Evolutionary conservation across 2,797 vertebrate species (phyloP).

Genomic region (Galago senegalensis): DNA sequence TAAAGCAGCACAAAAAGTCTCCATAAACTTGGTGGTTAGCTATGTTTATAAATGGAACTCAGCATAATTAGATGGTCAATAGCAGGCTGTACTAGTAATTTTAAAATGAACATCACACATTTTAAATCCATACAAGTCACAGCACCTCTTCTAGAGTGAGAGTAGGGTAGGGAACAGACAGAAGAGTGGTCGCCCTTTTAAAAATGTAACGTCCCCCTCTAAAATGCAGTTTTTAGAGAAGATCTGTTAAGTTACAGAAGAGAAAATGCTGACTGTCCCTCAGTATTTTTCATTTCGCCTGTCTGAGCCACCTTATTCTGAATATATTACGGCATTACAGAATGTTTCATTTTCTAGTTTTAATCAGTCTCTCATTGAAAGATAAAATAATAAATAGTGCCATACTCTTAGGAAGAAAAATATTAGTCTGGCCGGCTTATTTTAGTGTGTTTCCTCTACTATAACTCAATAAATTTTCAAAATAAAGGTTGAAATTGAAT

Average conservation of each 20-base stretch:
- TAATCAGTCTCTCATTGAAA: constrained; percentile 79
- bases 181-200: constrained; percentile 66
- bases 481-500: constrained; percentile 87
- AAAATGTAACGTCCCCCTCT: constrained; percentile 36
- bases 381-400: constrained; percentile 69
- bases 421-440: constrained; percentile 84
- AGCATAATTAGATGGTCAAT: constrained; percentile 96
- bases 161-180: constrained; percentile 74
- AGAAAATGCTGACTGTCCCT: constrained; percentile 85
- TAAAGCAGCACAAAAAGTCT: constrained; percentile 95
- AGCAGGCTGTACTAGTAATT: constrained; percentile 91
- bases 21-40: constrained; percentile 95
- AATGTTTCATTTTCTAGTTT: constrained; percentile 82
- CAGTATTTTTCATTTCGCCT: constrained; percentile 80
- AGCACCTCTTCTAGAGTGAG: constrained; percentile 73
- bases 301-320: constrained; percentile 79
- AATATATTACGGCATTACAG: constrained; percentile 80
- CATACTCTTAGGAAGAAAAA: constrained; percentile 80
- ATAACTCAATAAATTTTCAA: constrained; percentile 88
- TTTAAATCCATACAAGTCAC: constrained; percentile 86
- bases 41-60: constrained; percentile 96
- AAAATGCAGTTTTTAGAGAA: constrained; percentile 79
- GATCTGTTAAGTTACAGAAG: constrained; percentile 52
- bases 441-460: constrained; percentile 87
- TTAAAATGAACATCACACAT: constrained; percentile 91